A percentile compares a stretch with the other conserved stretches of the same genome.
These are phyloP conservation scores for Marasmarcha lunaedactyla DNA, from an alignment of 2,888 invertebrate genomes.

Conservation along the genomic window DNA sequence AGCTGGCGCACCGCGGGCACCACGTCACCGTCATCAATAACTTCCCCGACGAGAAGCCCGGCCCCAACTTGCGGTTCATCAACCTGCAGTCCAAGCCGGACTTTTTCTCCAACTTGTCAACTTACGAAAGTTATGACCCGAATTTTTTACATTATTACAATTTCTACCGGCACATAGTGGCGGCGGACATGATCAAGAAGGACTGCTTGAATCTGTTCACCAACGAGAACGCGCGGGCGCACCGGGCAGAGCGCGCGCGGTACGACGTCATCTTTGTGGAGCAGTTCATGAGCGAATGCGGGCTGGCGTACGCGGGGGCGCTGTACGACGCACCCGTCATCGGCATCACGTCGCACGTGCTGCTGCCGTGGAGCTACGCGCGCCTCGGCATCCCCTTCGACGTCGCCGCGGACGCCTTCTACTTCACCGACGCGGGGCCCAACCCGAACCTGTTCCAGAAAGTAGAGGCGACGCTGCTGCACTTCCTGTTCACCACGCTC, in stretches of 20 bases:
- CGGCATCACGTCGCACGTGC: conserved; percentile 57
- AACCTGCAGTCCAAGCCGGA: conserved; percentile 31
- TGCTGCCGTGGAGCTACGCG: conserved; percentile 55
- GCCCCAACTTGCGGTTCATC: conserved; percentile 67
- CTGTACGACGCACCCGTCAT: conserved; percentile 57
- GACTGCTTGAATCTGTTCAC: conserved; percentile 37
- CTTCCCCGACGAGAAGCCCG: conserved; percentile 52
- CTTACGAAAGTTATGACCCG: conserved; percentile 19
- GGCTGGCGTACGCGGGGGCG: conserved; percentile 37
- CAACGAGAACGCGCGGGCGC: conserved; percentile 26
- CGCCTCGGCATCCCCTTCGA: conserved; percentile 59
- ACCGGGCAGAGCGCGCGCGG: conserved; percentile 23
- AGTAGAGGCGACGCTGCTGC: conserved; percentile 27
- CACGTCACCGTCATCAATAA: conserved; percentile 73
- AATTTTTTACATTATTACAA: conserved; percentile 19
- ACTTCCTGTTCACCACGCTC: conserved; percentile 22
- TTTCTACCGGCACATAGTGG: conserved; percentile 21
- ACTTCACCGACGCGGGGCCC: conserved; percentile 39
- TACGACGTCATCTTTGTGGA: conserved; percentile 61
- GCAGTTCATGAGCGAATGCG: conserved; percentile 55
- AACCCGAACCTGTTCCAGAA: conserved; percentile 31
- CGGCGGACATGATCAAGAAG: conserved; percentile 8
- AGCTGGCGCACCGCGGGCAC: conserved; percentile 70
- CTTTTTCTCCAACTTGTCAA: conserved; percentile 8
- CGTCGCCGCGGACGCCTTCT: conserved; percentile 53